Evolutionary conservation across 1,140 invertebrate genomes (phyloP), one percentile per base, ranked within the genome.

Genomic region (Copidosoma floridanum): DNA sequence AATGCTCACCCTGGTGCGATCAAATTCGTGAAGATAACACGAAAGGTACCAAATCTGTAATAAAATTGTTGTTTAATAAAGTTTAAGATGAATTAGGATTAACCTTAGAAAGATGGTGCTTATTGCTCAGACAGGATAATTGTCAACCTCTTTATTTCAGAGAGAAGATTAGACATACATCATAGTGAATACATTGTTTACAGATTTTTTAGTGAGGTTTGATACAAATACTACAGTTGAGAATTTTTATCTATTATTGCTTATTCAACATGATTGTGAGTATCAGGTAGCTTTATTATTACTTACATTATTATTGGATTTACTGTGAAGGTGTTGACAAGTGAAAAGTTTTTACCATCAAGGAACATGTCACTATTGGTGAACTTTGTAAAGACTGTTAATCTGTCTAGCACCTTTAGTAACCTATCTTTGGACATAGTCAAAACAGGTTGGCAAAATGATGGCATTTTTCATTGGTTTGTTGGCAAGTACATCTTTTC

Each of bases 341-440:
- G 86, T 27, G 86, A 80, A 71, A 98, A 98, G 82, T 98, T 95
- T 83, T 98, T 95, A 43, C 95, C 95, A 32, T 95, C 95, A 26
- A 98, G 84, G 75, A 97, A 90, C 6, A 95, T 98, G 74, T 98
- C 95, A 44, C 95, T 95, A 73, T 98, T 98, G 14, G 95, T 98
- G 0, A 95, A 97, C 79, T 97, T 97, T 2, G 78, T 98, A 97
- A 29, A 99, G 79, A 29, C 97, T 96, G 55, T 96, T 79, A 77
- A 99, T 98, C 81, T 98, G 94, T 65, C 96, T 95, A 67, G 95
- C 95, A 85, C 97, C 94, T 82, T 97, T 97, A 1, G 94, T 97
- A n/a, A 94, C 94, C 81, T 96, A 94, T 81, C 95, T 83, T 76
- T 97, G 95, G 8, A 93, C 95, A 76, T 97, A 95, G 78, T 97